Percentiles rank a stretch among this genome's conserved stretches.
Evolutionary conservation across 1,140 invertebrate genomes (phyloP).

Genomic region (Polyergus mexicanus): DNA sequence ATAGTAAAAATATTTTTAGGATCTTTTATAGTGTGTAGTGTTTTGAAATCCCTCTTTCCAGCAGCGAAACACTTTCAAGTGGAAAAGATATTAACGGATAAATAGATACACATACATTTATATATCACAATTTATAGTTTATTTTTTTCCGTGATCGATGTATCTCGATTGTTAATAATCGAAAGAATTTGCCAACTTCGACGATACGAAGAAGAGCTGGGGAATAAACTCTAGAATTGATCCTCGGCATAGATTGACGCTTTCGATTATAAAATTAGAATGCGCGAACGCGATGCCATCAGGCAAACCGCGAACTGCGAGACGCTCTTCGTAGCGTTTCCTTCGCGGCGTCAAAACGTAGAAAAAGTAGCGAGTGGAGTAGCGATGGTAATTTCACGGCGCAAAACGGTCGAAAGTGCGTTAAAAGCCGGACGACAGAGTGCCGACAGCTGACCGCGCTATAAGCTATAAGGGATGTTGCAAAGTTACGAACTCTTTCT

Average conservation of each 20-base stretch:
- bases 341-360: not conserved
- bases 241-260: not conserved
- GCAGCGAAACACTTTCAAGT: slow-evolving; percentile 3
- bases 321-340: slow-evolving; percentile 7
- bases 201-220: not conserved
- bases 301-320: not conserved
- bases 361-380: slow-evolving; percentile 46
- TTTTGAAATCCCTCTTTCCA: slow-evolving; percentile 9
- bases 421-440: slow-evolving; percentile 72
- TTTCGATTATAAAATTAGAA: slow-evolving; percentile 17
- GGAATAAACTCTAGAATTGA: slow-evolving; percentile 9
- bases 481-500: slow-evolving; percentile 24
- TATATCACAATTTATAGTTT: not conserved
- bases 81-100: not conserved
- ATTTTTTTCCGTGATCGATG: not conserved
- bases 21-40: slow-evolving; percentile 8
- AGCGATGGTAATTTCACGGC: slow-evolving; percentile 68
- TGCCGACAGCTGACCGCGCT: slow-evolving; percentile 77
- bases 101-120: not conserved
- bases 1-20: slow-evolving; percentile 61
- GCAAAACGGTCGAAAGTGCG: slow-evolving; percentile 60
- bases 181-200: not conserved
- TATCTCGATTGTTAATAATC: not conserved
- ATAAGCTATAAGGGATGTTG: slow-evolving; percentile 30
- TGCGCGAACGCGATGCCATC: not conserved